Conservation (phyloP, 2,888 invertebrate species). For the Philaethria dido region DNA sequence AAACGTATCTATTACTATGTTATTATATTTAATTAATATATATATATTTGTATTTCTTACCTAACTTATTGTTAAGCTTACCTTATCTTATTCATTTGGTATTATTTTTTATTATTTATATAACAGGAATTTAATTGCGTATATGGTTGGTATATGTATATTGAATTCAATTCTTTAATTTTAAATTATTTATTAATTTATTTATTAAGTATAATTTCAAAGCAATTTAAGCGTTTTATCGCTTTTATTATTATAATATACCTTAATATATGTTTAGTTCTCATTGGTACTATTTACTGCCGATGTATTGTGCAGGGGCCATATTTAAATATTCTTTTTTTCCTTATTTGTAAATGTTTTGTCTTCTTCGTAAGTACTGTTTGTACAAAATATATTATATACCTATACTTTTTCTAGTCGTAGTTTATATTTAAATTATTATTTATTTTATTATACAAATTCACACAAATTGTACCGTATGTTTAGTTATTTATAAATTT, state of each 20-base stretch:
- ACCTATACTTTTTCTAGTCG: constrained; percentile 23
- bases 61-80: too few relatives aligned
- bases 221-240: too few relatives aligned
- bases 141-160: background rate
- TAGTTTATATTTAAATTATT: constrained; percentile 28
- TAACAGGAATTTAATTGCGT: background rate
- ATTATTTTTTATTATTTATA: background rate
- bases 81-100: background rate
- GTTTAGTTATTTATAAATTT: constrained; percentile 48
- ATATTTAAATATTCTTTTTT: constrained; percentile 3
- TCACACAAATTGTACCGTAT: constrained; percentile 9
- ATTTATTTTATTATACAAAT: constrained; percentile 9
- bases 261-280: background rate
- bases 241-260: background rate
- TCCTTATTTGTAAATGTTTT: background rate
- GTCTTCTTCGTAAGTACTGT: background rate
- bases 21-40: constrained; percentile 15
- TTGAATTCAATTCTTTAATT: background rate
- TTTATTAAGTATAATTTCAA: background rate
- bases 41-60: too few relatives aligned
- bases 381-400: background rate
- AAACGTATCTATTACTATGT: background rate
- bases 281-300: constrained; percentile 10
- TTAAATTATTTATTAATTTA: background rate
- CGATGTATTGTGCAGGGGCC: constrained; percentile 35